These are phyloP conservation scores for Cecidostiba fungosa DNA, from an alignment of 2,888 invertebrate genomes.

Conservation along the genomic window DNA sequence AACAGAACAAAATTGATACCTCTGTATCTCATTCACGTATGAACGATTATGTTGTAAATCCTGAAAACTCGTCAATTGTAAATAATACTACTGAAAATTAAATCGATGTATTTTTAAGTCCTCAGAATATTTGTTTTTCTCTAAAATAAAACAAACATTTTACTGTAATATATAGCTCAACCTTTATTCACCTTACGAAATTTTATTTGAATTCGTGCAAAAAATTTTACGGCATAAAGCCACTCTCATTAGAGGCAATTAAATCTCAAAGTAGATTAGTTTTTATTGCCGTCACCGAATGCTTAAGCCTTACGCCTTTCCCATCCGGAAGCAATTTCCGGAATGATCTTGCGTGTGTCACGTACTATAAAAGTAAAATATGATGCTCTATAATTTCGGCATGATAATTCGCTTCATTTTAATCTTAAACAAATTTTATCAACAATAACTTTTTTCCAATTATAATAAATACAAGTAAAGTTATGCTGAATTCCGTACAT, in stretches of 20 bases:
- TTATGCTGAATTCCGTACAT: background rate
- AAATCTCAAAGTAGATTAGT: background rate
- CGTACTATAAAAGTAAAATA: background rate
- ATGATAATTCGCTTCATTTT: background rate
- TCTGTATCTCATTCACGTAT: background rate
- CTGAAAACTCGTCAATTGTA: background rate
- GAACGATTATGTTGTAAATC: background rate
- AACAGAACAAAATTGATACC: background rate
- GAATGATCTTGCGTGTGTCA: slow-evolving; percentile 23
- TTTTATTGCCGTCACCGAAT: background rate
- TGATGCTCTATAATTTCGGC: background rate
- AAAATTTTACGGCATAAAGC: background rate
- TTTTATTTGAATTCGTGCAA: background rate
- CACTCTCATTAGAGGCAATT: background rate
- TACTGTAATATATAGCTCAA: background rate
- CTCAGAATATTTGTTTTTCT: background rate
- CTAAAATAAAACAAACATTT: slow-evolving; percentile 16
- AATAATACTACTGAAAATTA: background rate
- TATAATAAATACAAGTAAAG: background rate
- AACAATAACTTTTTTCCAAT: background rate
- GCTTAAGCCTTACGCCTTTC: background rate
- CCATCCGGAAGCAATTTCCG: background rate
- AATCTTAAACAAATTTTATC: background rate
- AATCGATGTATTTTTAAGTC: background rate
- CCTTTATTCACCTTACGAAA: background rate